Conservation (phyloP, 1,140 invertebrate genomes). For the Aphis gossypii region DNA sequence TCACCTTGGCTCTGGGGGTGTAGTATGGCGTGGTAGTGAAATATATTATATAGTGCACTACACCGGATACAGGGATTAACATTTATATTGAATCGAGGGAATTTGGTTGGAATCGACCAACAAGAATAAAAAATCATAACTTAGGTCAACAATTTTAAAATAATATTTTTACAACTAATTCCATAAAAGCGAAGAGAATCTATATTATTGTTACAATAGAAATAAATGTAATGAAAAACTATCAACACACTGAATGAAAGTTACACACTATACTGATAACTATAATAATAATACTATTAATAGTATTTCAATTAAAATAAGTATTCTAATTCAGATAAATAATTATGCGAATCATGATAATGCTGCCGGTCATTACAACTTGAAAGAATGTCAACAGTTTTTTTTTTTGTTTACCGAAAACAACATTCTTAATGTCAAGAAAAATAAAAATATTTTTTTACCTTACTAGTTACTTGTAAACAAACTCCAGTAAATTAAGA, state of each 20-base stretch:
- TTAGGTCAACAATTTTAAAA: not conserved
- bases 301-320: not conserved
- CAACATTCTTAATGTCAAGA: not conserved
- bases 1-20: not conserved
- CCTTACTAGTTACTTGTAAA: not conserved
- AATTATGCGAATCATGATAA: not conserved
- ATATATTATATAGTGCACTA: not conserved
- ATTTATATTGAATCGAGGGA: conserved; percentile 32
- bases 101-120: conserved; percentile 13
- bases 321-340: not conserved
- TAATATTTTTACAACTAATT: not conserved
- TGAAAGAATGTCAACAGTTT: not conserved
- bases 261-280: too few species aligned
- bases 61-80: conserved; percentile 42
- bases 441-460: not conserved
- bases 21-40: not conserved
- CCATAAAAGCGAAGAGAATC: not conserved
- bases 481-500: not conserved
- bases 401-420: not conserved
- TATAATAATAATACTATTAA: too few species aligned
- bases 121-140: not conserved
- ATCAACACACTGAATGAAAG: not conserved
- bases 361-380: not conserved
- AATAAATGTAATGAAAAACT: not conserved
- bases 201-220: not conserved